Evolutionary conservation across 2,797 vertebrate genomes (phyloP).

Genomic region (Odontamblyopus lacepedii): DNA sequence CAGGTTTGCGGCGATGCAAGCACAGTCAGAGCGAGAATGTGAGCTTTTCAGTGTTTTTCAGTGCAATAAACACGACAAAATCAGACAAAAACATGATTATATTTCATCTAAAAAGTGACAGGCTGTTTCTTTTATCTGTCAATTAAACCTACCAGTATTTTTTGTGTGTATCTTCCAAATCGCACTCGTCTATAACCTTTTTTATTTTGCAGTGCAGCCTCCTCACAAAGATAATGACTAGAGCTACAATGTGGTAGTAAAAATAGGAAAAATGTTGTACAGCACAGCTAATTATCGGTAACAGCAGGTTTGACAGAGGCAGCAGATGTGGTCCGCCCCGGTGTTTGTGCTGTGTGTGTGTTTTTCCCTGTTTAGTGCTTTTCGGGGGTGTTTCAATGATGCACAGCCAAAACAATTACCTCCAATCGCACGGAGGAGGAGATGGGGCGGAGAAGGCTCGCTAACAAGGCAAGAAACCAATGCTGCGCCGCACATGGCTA

Average conservation of each 20-base stretch:
- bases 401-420: conserved; percentile 51
- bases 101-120: too few species aligned
- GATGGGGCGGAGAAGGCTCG: conserved; percentile 31
- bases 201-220: not conserved
- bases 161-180: not conserved
- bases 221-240: not conserved
- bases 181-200: not conserved
- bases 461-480: conserved; percentile 55
- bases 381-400: conserved; percentile 43
- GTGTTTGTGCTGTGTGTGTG: conserved; percentile 9
- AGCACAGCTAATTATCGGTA: conserved; percentile 31
- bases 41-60: too few species aligned
- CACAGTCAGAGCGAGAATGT: too few species aligned
- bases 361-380: conserved; percentile 41
- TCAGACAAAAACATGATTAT: too few species aligned
- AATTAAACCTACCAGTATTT: too few species aligned
- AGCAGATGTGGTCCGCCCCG: conserved; percentile 8
- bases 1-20: too few species aligned
- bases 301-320: conserved; percentile 28
- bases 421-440: conserved; percentile 40
- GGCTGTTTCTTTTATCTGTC: too few species aligned
- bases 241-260: not conserved
- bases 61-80: too few species aligned
- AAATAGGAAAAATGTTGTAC: not conserved
- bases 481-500: conserved; percentile 31